phyloP scores from a whole-genome alignment of 23 tunicate genomes.

The Ciona savignyi region DNA sequence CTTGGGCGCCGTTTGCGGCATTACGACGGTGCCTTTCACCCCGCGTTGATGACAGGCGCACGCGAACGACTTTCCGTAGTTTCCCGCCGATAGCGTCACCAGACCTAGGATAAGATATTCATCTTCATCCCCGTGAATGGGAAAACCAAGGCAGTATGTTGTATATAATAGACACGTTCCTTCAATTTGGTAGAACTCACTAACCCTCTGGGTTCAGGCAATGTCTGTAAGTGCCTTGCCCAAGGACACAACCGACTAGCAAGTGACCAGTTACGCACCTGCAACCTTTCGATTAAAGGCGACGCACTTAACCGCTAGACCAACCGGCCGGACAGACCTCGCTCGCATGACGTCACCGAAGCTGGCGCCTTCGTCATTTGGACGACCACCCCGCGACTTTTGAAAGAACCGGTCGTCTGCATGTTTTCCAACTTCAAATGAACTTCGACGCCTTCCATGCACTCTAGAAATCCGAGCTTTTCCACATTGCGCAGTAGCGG shows the following conservation, averaged over 20 bases:
- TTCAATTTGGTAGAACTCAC: no score
- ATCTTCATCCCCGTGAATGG: no score
- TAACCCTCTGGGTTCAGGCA: no score
- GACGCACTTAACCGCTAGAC: no score
- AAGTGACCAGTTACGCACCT: no score
- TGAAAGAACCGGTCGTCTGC: slow-evolving; percentile 67
- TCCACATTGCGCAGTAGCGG: slow-evolving; percentile 47
- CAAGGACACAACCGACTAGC: no score
- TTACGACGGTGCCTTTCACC: slow-evolving; percentile 37
- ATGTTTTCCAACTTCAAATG: slow-evolving; percentile 62
- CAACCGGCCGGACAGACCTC: no score
- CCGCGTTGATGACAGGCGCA: slow-evolving; percentile 13
- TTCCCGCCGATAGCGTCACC: slow-evolving; percentile 72
- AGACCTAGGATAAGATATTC: no score
- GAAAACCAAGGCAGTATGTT: no score
- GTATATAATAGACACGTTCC: no score
- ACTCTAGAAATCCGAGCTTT: slow-evolving; percentile 16
- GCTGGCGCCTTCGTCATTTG: slow-evolving; percentile 28
- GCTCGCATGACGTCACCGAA: background rate
- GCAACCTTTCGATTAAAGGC: no score
- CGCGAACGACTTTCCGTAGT: slow-evolving; percentile 60
- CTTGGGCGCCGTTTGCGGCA: slow-evolving; percentile 54
- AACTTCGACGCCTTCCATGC: slow-evolving; percentile 25
- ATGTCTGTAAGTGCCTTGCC: no score
- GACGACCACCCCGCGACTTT: slow-evolving; percentile 31